phyloP scores from a whole-genome alignment of 2,888 invertebrate species.

The Eilema griseolum region DNA sequence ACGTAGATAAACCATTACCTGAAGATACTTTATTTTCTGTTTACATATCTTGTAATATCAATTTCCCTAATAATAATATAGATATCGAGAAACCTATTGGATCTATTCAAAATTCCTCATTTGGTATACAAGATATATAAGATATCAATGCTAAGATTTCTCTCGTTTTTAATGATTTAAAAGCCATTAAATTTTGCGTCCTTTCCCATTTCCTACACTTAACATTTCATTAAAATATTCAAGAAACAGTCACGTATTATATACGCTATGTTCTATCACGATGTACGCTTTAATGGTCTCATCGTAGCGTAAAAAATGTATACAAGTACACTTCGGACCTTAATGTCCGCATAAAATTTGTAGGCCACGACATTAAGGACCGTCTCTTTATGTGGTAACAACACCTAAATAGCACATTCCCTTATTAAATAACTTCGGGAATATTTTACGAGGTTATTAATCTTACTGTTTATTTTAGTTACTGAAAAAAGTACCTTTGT shows the following conservation, averaged over 20 bases:
- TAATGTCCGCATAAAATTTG: conserved; percentile 59
- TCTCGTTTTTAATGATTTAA: too few relatives aligned
- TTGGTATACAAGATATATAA: too few relatives aligned
- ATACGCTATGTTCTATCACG: conserved; percentile 38
- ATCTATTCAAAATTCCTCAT: too few relatives aligned
- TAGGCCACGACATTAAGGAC: conserved; percentile 50
- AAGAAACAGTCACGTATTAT: conserved; percentile 40
- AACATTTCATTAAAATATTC: conserved; percentile 45
- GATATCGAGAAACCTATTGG: too few relatives aligned
- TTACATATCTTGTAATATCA: too few relatives aligned
- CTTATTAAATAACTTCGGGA: conserved; percentile 27
- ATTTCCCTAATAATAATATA: too few relatives aligned
- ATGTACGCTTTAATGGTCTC: conserved; percentile 50
- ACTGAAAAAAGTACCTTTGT: neutral
- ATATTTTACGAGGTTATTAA: conserved; percentile 22
- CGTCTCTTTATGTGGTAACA: conserved; percentile 42
- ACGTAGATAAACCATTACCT: too few relatives aligned
- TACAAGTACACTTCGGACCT: conserved; percentile 52
- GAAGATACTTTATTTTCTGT: too few relatives aligned
- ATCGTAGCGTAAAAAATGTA: conserved; percentile 57
- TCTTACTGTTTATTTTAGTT: conserved; percentile 5
- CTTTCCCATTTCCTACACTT: conserved; percentile 24
- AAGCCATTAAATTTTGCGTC: too few relatives aligned
- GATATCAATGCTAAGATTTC: too few relatives aligned
- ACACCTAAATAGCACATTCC: conserved; percentile 25